These are phyloP conservation scores for Manis javanica DNA, from an alignment of 2,797 vertebrate species.

Conservation along the genomic window DNA sequence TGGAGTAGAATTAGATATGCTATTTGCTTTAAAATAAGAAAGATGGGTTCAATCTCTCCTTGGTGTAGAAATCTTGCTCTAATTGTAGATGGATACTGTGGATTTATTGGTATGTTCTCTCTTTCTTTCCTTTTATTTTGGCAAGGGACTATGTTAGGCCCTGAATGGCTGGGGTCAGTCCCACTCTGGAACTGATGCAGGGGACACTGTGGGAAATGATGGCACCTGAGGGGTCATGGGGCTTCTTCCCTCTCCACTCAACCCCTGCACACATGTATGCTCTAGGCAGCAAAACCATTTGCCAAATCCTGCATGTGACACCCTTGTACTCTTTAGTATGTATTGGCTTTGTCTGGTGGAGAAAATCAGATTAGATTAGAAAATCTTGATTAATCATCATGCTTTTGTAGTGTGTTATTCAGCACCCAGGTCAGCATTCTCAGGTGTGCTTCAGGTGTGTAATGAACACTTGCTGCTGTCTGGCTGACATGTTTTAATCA, in stretches of 20 bases:
- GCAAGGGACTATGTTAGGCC: no score
- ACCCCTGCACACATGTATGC: no score
- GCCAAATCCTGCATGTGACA: no score
- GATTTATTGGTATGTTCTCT: background rate
- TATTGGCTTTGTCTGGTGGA: background rate
- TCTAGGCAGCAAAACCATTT: no score
- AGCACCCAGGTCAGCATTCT: background rate
- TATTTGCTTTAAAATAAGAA: background rate
- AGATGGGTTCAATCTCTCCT: background rate
- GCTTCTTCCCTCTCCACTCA: no score
- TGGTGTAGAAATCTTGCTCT: background rate
- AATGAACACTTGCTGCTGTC: background rate
- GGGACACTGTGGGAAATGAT: no score
- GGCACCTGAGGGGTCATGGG: no score
- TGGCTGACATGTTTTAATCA: background rate
- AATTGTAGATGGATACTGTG: background rate
- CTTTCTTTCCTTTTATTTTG: background rate
- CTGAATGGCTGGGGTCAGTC: no score
- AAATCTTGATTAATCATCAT: background rate
- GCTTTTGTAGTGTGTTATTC: background rate
- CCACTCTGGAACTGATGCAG: no score
- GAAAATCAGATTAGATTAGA: background rate
- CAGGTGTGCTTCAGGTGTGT: background rate
- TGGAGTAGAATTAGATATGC: background rate
- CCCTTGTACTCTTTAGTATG: background rate